Base-by-base conservation (phyloP, 2,797 vertebrate genomes). In the Urocyon cinereoargenteus region DNA sequence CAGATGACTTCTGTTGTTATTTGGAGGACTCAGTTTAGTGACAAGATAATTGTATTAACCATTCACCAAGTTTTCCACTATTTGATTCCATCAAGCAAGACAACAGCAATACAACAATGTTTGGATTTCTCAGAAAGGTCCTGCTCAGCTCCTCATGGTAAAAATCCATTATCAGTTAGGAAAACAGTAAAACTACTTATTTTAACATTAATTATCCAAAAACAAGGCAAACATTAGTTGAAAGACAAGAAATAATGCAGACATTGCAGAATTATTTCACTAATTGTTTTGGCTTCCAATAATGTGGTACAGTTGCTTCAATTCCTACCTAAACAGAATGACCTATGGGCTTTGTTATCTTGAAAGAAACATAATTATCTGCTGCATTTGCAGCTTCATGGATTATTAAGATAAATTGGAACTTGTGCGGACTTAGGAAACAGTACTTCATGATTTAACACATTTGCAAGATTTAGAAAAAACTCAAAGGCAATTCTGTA, bases 351-450 rank as follows among this genome's bases (percentile, higher is more conserved):
- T 97, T 97, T 85, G 66, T 91, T 92, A 61, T 95, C 90, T 91
- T 97, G 24, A 97, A 11, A 82, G 11, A 96, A 34, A 16, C 68
- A 45, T 92, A 97, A 72, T 96, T 96, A 87, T 94, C 88, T 97
- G 70, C 15, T 94, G 14, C 72, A 49, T 94, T 93, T 96, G 12
- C 6, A 82, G 6, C 70, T 96, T 68, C 26, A 64, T 91, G 36
- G 9, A 85, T 96, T 97, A 95, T 95, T 96, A 72, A 98, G 93
- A 94, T 62, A 14, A n/a, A 96, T 36, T 86, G 11, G 4, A 96
- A 86, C 28, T 81, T 89, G 7, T 51, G 6, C 73, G 1, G 91
- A 93, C 8, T 70, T 89, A 75, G 18, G 45, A 97, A 96, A 94
- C 6, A 75, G 81, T 72, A n/a, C 7, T 84, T 53, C 62, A 51